These are phyloP conservation scores for Intellagama lesueurii DNA, from an alignment of 2,797 vertebrate genomes.

Conservation along the genomic window DNA sequence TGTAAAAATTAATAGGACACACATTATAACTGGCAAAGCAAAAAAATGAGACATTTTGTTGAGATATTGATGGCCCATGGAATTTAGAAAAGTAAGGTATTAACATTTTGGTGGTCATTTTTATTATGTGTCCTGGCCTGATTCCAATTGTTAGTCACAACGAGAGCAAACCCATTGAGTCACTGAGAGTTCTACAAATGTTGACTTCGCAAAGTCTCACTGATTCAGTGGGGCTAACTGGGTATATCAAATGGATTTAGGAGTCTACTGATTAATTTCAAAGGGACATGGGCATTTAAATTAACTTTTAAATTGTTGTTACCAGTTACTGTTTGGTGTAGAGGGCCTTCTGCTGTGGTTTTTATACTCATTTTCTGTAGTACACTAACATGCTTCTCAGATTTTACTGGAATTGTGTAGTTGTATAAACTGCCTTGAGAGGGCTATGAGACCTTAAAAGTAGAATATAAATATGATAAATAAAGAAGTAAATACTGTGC, in stretches of 20 bases:
- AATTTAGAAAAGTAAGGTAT: conserved; percentile 20
- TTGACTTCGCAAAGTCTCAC: no score
- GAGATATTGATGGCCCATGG: background rate
- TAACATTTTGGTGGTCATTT: conserved; percentile 18
- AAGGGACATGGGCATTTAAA: background rate
- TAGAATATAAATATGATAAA: background rate
- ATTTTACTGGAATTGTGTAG: background rate
- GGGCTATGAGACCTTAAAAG: background rate
- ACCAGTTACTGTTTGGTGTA: background rate
- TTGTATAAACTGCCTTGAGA: background rate
- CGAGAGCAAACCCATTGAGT: no score
- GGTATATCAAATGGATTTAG: background rate
- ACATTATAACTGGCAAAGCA: background rate
- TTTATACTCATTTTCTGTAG: background rate
- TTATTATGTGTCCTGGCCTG: no score
- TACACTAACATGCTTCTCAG: background rate
- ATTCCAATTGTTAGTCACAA: no score
- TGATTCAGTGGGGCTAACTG: no score
- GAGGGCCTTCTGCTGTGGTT: background rate
- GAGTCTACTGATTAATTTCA: background rate
- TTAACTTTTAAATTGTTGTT: background rate
- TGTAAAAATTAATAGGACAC: conserved; percentile 42
- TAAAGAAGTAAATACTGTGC: conserved; percentile 1
- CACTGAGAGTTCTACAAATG: no score
- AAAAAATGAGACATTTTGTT: conserved; percentile 21